These are phyloP conservation scores for Pelmatolapia mariae DNA, from an alignment of 2,113 vertebrate genomes.

Conservation along the genomic window DNA sequence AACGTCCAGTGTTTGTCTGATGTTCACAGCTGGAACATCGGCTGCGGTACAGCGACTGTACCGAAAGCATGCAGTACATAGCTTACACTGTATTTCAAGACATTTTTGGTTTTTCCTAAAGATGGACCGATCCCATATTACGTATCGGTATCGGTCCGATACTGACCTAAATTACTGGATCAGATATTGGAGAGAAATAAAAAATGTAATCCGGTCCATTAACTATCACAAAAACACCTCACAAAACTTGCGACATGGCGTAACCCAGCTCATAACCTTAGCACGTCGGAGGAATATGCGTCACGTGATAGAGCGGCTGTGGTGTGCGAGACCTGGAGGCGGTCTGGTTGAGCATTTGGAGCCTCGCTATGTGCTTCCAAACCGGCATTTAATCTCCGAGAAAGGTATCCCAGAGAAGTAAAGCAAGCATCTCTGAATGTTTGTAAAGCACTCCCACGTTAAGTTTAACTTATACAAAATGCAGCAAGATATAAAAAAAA, in stretches of 20 bases:
- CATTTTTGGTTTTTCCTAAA: neutral
- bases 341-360: neutral
- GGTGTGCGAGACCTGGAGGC: neutral
- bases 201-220: neutral
- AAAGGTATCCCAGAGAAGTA: neutral
- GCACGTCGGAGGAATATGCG: neutral
- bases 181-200: neutral
- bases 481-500: neutral
- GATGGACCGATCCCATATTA: neutral
- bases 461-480: neutral
- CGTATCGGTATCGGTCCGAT: neutral
- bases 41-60: neutral
- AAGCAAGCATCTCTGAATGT: neutral
- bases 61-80: neutral
- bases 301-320: neutral
- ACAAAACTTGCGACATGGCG: neutral
- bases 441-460: neutral
- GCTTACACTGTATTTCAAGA: neutral
- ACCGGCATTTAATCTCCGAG: neutral
- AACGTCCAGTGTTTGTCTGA: neutral
- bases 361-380: neutral
- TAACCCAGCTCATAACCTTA: neutral
- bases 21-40: neutral
- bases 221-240: neutral
- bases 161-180: neutral